phyloP scores from a whole-genome alignment of 2,888 invertebrate genomes.

The Oxycera nigricornis region DNA sequence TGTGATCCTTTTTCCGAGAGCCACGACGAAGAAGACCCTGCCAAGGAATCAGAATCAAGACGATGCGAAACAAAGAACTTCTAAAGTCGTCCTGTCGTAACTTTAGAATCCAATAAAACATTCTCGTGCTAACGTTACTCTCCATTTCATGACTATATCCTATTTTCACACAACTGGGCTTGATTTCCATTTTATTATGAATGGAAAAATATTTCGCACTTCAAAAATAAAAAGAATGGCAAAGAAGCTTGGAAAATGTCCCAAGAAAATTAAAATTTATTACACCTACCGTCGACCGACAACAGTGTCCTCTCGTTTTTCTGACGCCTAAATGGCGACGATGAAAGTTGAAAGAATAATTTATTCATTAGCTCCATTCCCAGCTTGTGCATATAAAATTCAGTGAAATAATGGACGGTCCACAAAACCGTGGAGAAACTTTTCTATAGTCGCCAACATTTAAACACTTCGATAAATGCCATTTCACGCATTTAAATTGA shows the following conservation, averaged over 20 bases:
- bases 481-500: slow-evolving; percentile 7
- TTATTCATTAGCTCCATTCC: not conserved
- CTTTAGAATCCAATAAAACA: no score
- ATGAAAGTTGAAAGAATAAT: not conserved
- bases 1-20: no score
- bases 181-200: no score
- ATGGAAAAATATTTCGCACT: no score
- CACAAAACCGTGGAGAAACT: not conserved
- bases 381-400: not conserved
- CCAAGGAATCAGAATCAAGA: no score
- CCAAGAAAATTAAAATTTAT: not conserved
- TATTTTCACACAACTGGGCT: no score
- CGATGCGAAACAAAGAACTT: no score
- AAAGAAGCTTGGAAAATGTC: not conserved
- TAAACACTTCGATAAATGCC: not conserved
- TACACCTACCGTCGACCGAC: not conserved
- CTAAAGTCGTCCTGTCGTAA: no score
- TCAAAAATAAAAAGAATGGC: not conserved
- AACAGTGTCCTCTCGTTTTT: not conserved
- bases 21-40: no score
- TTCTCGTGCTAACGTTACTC: no score
- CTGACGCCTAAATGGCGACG: not conserved
- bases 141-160: no score
- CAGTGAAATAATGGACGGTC: not conserved
- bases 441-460: not conserved